phyloP scores from a whole-genome alignment of 2,797 vertebrate genomes.

The Enteromius radiatus region DNA sequence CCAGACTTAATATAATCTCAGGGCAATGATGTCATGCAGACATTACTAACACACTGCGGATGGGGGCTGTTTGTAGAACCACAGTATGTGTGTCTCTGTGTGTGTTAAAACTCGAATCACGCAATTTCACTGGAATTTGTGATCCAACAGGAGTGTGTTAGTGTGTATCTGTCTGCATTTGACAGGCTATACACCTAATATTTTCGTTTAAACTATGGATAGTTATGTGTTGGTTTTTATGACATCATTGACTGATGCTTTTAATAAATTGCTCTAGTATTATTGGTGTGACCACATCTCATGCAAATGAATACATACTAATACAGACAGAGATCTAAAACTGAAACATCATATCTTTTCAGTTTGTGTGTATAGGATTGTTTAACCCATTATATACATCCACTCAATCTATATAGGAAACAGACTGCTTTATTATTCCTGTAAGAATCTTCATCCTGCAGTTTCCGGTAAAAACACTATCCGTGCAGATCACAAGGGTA shows the following conservation, averaged over 20 bases:
- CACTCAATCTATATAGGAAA: conserved; percentile 29
- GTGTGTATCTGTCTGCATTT: neutral
- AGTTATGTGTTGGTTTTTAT: conserved; percentile 15
- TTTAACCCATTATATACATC: neutral
- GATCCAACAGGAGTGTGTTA: neutral
- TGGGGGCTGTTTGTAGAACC: neutral
- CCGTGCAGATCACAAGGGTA: conserved; percentile 23
- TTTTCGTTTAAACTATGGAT: conserved; percentile 30
- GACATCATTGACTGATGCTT: conserved; percentile 5
- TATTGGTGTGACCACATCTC: conserved; percentile 1
- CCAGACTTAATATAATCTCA: conserved; percentile 19
- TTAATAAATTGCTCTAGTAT: neutral
- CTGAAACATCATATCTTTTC: neutral
- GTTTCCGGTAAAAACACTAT: conserved; percentile 15
- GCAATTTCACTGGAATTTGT: neutral
- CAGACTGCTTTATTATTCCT: conserved; percentile 31
- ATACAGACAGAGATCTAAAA: neutral
- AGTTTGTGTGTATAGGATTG: neutral
- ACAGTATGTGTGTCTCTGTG: conserved; percentile 1
- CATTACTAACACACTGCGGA: conserved; percentile 7
- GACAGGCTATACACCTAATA: neutral
- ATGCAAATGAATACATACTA: neutral
- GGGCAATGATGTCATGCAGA: conserved; percentile 36
- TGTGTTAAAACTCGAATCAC: conserved; percentile 27
- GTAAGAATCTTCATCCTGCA: conserved; percentile 6